A percentile compares a stretch with the other conserved stretches of the same genome.
phyloP scores from a whole-genome alignment of 2,113 vertebrate genomes.

The Saguinus imperator region DNA sequence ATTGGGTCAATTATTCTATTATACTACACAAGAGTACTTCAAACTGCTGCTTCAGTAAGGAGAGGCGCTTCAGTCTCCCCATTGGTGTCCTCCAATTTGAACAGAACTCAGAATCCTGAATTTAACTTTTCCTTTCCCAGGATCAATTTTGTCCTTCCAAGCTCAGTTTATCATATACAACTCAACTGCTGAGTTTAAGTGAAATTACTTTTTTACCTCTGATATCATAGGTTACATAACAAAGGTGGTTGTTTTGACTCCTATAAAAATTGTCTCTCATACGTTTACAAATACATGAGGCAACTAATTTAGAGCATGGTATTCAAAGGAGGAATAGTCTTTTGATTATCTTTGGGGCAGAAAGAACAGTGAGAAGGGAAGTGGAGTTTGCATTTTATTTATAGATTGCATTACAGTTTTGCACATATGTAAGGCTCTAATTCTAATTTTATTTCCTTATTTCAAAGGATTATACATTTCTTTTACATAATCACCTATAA shows the following conservation, averaged over 20 bases:
- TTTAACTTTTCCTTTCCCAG: conserved; percentile 67
- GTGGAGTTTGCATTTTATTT: neutral
- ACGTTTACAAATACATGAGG: neutral
- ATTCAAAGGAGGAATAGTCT: neutral
- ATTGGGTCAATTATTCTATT: conserved; percentile 75
- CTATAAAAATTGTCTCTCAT: neutral
- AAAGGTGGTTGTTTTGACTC: neutral
- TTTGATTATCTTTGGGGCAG: neutral
- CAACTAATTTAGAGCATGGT: neutral
- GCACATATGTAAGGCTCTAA: neutral
- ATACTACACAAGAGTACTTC: conserved; percentile 69
- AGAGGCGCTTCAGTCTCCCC: conserved; percentile 61
- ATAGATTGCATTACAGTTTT: neutral
- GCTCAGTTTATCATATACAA: neutral
- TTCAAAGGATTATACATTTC: neutral
- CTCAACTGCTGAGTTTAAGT: neutral
- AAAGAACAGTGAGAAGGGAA: neutral
- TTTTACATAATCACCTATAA: neutral
- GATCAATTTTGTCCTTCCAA: conserved; percentile 11
- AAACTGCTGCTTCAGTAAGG: conserved; percentile 72
- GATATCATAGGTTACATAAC: neutral
- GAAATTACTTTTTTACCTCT: neutral
- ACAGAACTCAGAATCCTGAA: conserved; percentile 54
- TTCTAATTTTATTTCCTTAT: conserved; percentile 32
- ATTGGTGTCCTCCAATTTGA: conserved; percentile 2